These are phyloP conservation scores for Jacana jacana DNA, from an alignment of 2,113 vertebrate genomes.

Conservation along the genomic window DNA sequence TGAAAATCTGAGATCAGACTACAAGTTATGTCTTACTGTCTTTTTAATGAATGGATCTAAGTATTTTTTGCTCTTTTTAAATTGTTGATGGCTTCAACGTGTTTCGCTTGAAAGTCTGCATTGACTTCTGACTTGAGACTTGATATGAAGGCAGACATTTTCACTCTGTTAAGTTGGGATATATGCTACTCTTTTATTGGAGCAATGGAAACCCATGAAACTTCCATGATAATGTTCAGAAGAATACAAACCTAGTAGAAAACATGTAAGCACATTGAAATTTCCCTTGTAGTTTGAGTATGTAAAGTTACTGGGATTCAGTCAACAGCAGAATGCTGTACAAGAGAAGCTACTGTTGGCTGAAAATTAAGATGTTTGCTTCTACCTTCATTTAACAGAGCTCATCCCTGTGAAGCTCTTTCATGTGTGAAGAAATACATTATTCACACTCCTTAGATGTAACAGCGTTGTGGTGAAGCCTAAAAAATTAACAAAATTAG, in stretches of 20 bases:
- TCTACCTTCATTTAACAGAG: conserved; percentile 25
- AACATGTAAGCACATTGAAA: background rate
- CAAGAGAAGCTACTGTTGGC: background rate
- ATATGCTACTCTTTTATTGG: background rate
- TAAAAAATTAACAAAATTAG: conserved; percentile 61
- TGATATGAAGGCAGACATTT: background rate
- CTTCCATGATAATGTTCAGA: background rate
- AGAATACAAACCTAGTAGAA: background rate
- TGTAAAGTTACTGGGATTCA: background rate
- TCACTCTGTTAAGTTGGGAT: background rate
- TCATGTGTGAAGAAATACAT: conserved; percentile 68
- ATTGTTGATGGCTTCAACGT: background rate
- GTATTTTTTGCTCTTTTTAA: background rate
- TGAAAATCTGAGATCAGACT: background rate
- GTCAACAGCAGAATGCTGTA: background rate
- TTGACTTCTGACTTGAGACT: background rate
- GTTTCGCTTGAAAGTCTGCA: background rate
- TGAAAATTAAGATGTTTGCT: conserved; percentile 66
- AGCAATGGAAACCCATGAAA: background rate
- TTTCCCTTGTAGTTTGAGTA: background rate
- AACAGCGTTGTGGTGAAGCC: conserved; percentile 36
- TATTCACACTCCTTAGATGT: conserved; percentile 40
- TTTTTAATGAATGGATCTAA: background rate
- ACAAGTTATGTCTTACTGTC: background rate
- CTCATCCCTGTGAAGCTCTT: conserved; percentile 13